phyloP scores from a whole-genome alignment of 2,888 invertebrate species.

The Augiades crinisus region DNA sequence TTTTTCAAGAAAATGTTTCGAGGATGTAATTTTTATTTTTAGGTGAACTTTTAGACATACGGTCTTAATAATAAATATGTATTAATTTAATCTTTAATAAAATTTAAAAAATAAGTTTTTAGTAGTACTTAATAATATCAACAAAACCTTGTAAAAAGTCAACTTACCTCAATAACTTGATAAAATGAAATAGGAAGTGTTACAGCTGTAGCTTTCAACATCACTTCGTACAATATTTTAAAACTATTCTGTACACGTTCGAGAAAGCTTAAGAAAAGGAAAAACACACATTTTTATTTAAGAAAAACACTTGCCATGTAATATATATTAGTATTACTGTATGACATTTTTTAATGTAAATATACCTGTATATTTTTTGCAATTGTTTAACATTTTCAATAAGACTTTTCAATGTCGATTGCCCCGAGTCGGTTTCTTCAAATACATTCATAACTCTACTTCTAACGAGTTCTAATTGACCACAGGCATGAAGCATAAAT shows the following conservation, averaged over 20 bases:
- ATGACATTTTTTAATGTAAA: no score
- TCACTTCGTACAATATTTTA: slow-evolving; percentile 7
- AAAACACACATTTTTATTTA: no score
- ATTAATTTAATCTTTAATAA: no score
- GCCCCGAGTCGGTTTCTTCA: neutral
- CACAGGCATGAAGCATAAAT: slow-evolving; percentile 13
- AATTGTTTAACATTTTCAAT: slow-evolving; percentile 7
- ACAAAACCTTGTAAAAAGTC: no score
- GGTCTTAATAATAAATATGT: no score
- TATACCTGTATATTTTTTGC: slow-evolving; percentile 15
- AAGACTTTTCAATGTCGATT: neutral
- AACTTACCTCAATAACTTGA: slow-evolving; percentile 12
- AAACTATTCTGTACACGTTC: slow-evolving; percentile 9
- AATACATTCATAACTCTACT: neutral
- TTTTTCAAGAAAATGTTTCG: no score
- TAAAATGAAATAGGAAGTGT: slow-evolving; percentile 13
- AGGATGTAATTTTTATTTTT: no score
- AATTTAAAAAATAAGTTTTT: no score
- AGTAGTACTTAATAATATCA: no score
- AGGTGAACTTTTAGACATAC: no score
- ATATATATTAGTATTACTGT: no score
- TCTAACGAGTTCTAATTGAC: neutral
- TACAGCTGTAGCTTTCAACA: neutral
- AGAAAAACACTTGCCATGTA: no score
- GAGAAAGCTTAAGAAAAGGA: slow-evolving; percentile 6